These are phyloP conservation scores for Epinotia ramella DNA, from an alignment of 2,888 invertebrate genomes.

Conservation along the genomic window DNA sequence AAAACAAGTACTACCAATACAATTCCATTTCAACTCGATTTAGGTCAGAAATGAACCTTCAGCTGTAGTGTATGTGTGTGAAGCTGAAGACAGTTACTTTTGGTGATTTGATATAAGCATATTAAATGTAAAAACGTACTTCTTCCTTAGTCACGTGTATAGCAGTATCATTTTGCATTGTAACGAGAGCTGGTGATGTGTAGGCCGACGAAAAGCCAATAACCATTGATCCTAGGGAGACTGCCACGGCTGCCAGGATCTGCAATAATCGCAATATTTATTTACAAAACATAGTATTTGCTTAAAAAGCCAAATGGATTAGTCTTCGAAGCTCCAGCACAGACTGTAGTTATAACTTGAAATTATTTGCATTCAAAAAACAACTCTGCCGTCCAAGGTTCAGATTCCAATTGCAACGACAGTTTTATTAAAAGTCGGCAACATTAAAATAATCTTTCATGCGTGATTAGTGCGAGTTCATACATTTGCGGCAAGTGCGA, in stretches of 20 bases:
- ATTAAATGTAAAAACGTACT: constrained; percentile 80
- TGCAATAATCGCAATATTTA: constrained; percentile 69
- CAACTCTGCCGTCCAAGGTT: too few species aligned
- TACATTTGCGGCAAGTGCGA: too few species aligned
- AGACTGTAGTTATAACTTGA: too few species aligned
- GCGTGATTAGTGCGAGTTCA: too few species aligned
- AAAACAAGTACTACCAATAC: neutral
- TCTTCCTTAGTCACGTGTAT: constrained; percentile 86
- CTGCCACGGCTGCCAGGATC: constrained; percentile 94
- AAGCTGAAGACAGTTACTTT: neutral
- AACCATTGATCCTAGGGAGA: constrained; percentile 94
- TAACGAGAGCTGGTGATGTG: constrained; percentile 93
- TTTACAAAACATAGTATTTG: neutral
- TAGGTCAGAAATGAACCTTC: neutral
- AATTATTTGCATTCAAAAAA: too few species aligned
- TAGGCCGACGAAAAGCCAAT: constrained; percentile 95
- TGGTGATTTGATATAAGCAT: neutral
- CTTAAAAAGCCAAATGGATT: neutral
- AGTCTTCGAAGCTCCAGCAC: neutral
- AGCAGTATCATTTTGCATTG: constrained; percentile 87
- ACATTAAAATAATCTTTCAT: too few species aligned
- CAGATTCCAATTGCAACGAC: too few species aligned
- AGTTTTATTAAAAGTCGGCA: too few species aligned
- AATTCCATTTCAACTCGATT: neutral
- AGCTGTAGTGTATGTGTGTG: neutral